These are phyloP conservation scores for Didymodactylos carnosus DNA, from an alignment of 2,888 invertebrate genomes.

Conservation along the genomic window DNA sequence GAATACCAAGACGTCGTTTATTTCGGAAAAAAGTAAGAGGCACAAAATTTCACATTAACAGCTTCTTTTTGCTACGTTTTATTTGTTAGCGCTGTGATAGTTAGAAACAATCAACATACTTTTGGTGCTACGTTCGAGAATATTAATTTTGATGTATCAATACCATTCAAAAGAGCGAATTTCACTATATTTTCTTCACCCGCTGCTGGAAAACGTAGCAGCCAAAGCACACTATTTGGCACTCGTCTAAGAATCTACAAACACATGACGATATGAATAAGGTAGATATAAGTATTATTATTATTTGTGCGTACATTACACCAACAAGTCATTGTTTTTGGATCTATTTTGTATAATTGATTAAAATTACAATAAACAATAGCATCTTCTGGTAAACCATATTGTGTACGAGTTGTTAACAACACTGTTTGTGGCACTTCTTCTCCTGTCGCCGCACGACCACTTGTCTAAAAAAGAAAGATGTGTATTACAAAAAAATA, in stretches of 20 bases:
- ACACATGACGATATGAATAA: slow-evolving; percentile 22
- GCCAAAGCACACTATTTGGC: slow-evolving; percentile 78
- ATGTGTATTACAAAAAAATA: too few relatives aligned
- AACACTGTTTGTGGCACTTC: slow-evolving; percentile 74
- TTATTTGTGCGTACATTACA: slow-evolving; percentile 38
- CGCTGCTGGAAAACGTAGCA: slow-evolving; percentile 67
- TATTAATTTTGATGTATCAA: slow-evolving; percentile 51
- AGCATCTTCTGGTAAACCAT: slow-evolving; percentile 76
- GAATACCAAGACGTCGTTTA: too few relatives aligned
- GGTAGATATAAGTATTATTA: background rate
- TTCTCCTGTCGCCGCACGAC: slow-evolving; percentile 68
- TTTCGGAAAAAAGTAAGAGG: too few relatives aligned
- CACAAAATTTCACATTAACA: too few relatives aligned
- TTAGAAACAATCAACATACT: too few relatives aligned
- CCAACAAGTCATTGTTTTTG: slow-evolving; percentile 77
- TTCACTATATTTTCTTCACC: slow-evolving; percentile 41
- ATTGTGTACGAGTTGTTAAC: slow-evolving; percentile 82
- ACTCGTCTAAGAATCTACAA: slow-evolving; percentile 59
- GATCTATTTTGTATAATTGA: slow-evolving; percentile 94
- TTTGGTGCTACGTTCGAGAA: slow-evolving; percentile 94
- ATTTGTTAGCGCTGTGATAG: too few relatives aligned
- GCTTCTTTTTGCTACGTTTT: too few relatives aligned
- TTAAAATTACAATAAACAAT: slow-evolving; percentile 97
- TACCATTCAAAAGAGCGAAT: background rate
- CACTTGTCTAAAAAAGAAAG: background rate